phyloP scores from a whole-genome alignment of 2,113 vertebrate species.

The Macroglossus sobrinus region DNA sequence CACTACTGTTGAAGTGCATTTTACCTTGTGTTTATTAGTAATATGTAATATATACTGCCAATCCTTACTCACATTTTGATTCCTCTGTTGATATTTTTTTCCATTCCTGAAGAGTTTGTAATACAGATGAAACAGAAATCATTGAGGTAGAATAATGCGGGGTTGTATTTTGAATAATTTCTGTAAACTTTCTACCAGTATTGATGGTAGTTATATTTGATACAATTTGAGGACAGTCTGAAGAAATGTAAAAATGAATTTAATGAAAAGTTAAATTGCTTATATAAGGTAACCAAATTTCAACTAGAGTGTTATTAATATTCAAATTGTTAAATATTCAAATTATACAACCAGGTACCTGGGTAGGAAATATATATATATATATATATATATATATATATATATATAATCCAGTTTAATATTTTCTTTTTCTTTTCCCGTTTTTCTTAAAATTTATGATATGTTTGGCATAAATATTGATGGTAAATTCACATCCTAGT shows the following conservation, averaged over 20 bases:
- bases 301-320: neutral
- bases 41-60: neutral
- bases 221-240: neutral
- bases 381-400: neutral
- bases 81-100: neutral
- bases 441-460: conserved; percentile 2
- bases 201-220: neutral
- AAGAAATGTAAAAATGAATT: neutral
- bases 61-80: neutral
- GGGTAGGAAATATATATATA: neutral
- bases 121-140: neutral
- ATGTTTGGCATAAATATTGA: neutral
- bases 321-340: neutral
- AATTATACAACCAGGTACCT: neutral
- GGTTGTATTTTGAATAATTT: neutral
- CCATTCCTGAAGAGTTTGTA: neutral
- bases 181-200: neutral
- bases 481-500: neutral
- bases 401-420: neutral
- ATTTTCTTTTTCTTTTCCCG: neutral
- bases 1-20: neutral
- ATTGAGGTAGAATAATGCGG: neutral
- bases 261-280: neutral
- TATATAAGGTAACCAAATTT: neutral
- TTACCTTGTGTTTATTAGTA: neutral